These are phyloP conservation scores for Lutraria lutraria DNA, from an alignment of 2,888 invertebrate species.

Conservation along the genomic window DNA sequence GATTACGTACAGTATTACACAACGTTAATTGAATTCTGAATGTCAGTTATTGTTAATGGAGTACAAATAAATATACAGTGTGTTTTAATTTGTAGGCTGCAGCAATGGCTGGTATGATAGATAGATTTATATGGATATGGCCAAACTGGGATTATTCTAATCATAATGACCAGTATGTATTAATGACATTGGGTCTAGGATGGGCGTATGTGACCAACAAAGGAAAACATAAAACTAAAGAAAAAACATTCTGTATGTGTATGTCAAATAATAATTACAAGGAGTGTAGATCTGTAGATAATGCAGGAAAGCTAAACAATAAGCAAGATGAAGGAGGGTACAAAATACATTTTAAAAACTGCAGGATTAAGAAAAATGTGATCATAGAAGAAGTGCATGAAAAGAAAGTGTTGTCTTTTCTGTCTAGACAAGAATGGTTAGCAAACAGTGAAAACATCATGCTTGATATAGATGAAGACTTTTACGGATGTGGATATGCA, in stretches of 20 bases:
- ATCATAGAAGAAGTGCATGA: slow-evolving; percentile 75
- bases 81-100: slow-evolving; percentile 73
- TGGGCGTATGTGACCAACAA: slow-evolving; percentile 35
- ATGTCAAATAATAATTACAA: slow-evolving; percentile 41
- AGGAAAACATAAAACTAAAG: slow-evolving; percentile 11
- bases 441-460: slow-evolving; percentile 66
- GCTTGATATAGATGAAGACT: slow-evolving; percentile 83
- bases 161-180: slow-evolving; percentile 65
- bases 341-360: slow-evolving; percentile 41
- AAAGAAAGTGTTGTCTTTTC: slow-evolving; percentile 63
- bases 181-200: slow-evolving; percentile 67
- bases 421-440: slow-evolving; percentile 61
- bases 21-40: too few relatives aligned
- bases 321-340: not conserved
- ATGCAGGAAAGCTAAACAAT: not conserved
- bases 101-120: slow-evolving; percentile 76
- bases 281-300: slow-evolving; percentile 47
- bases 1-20: too few relatives aligned
- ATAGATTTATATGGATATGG: slow-evolving; percentile 82
- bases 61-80: not conserved
- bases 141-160: slow-evolving; percentile 77
- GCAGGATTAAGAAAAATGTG: slow-evolving; percentile 66
- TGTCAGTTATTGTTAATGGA: too few relatives aligned
- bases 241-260: slow-evolving; percentile 71
- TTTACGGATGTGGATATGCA: slow-evolving; percentile 79